Evolutionary conservation across 2,797 vertebrate species (phyloP).

Genomic region (Tapirus indicus): DNA sequence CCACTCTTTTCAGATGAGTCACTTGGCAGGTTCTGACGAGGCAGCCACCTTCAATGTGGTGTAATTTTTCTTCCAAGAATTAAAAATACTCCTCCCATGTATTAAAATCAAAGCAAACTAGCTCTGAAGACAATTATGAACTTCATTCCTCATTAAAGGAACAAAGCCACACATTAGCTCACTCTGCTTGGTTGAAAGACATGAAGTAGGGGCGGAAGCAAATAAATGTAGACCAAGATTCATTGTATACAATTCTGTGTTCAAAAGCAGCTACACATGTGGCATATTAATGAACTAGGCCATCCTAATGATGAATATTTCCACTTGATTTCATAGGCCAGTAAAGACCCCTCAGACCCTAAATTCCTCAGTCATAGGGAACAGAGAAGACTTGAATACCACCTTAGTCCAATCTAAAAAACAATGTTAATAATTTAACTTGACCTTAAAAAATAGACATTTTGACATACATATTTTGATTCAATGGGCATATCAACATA

Average conservation of each 20-base stretch:
- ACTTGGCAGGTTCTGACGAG: not conserved
- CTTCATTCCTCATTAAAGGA: not conserved
- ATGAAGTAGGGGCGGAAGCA: not conserved
- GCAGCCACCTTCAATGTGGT: not conserved
- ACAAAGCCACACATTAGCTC: not conserved
- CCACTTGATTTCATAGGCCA: not conserved
- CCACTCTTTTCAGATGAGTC: not conserved
- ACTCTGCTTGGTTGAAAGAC: not conserved
- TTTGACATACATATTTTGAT: not conserved
- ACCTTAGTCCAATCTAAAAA: not conserved
- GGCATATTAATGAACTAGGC: not conserved
- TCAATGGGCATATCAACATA: not conserved
- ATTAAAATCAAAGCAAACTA: conserved; percentile 36
- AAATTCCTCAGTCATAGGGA: not conserved
- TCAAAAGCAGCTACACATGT: not conserved
- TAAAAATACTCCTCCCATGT: conserved; percentile 25
- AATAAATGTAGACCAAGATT: conserved; percentile 1
- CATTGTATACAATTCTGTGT: not conserved
- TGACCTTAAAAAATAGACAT: not conserved
- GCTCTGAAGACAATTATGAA: not conserved
- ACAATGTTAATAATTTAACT: not conserved
- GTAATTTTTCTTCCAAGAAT: conserved; percentile 16
- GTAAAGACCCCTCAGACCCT: not conserved
- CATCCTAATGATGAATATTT: not conserved
- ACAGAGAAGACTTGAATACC: not conserved